Evolutionary conservation across 2,113 vertebrate genomes (phyloP).

Genomic region (Chionis minor): DNA sequence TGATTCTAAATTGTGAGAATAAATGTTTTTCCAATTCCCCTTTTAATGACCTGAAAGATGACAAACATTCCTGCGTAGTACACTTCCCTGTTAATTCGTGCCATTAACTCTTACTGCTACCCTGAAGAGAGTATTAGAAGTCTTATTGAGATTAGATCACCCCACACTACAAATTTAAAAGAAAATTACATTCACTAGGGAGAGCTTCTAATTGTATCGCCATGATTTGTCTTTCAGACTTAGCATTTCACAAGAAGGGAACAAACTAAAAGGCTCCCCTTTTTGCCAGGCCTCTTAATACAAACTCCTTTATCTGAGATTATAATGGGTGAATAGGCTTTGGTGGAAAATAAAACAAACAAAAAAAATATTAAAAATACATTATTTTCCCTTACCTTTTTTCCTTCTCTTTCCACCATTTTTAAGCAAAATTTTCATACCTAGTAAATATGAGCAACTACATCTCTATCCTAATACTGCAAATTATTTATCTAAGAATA

Average conservation of each 20-base stretch:
- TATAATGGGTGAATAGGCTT: not conserved
- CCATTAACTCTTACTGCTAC: not conserved
- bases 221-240: not conserved
- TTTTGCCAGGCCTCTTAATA: not conserved
- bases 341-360: not conserved
- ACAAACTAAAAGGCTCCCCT: not conserved
- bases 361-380: not conserved
- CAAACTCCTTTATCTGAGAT: not conserved
- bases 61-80: not conserved
- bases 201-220: not conserved
- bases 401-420: not conserved
- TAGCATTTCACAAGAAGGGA: not conserved
- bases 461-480: not conserved
- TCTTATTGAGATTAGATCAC: not conserved
- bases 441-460: not conserved
- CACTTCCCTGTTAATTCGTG: not conserved
- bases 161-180: not conserved
- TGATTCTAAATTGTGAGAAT: not conserved
- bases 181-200: not conserved
- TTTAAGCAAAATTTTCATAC: not conserved
- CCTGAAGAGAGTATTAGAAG: not conserved
- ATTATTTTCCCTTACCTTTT: not conserved
- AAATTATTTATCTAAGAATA: not conserved
- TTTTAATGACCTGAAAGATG: not conserved
- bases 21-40: not conserved